Evolutionary conservation across 2,888 invertebrate genomes (phyloP).

Genomic region (Luperina nickerlii): DNA sequence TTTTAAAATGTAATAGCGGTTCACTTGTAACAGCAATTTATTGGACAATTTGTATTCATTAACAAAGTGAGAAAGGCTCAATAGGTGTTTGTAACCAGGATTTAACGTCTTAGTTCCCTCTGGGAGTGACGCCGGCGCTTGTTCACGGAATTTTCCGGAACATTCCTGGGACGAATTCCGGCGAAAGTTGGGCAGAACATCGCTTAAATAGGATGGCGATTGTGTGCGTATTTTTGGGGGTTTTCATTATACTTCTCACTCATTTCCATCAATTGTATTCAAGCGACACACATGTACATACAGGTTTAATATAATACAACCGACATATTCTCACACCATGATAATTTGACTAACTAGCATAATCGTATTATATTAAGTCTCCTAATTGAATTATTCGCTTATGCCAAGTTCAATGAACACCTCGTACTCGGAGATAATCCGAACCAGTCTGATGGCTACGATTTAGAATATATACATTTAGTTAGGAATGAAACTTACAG

Average conservation of each 20-base stretch:
- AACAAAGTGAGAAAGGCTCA: conserved; percentile 81
- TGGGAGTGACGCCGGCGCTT: conserved; percentile 76
- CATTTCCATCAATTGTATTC: conserved; percentile 39
- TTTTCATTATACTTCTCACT: conserved; percentile 40
- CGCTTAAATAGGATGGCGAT: conserved; percentile 72
- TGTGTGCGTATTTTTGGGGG: conserved; percentile 62
- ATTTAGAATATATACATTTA: conserved; percentile 40
- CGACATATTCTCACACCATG: conserved; percentile 24
- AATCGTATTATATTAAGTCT: conserved; percentile 64
- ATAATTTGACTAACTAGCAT: conserved; percentile 50
- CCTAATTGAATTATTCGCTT: conserved; percentile 66
- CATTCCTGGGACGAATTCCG: conserved; percentile 86
- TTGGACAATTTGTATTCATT: conserved; percentile 83
- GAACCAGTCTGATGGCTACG: conserved; percentile 47
- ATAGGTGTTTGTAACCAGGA: conserved; percentile 83
- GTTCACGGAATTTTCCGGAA: conserved; percentile 82
- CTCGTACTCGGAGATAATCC: conserved; percentile 53
- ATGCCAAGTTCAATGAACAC: conserved; percentile 63
- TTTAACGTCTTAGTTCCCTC: conserved; percentile 86
- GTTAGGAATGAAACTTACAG: conserved; percentile 50
- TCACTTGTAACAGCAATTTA: conserved; percentile 78
- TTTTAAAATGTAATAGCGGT: conserved; percentile 65
- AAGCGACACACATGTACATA: conserved; percentile 14
- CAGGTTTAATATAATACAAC: conserved; percentile 22
- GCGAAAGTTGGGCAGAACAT: conserved; percentile 79